These are phyloP conservation scores for Heliocidaris tuberculata DNA, from an alignment of 35 echinoderm and acorn worm species.

Conservation along the genomic window DNA sequence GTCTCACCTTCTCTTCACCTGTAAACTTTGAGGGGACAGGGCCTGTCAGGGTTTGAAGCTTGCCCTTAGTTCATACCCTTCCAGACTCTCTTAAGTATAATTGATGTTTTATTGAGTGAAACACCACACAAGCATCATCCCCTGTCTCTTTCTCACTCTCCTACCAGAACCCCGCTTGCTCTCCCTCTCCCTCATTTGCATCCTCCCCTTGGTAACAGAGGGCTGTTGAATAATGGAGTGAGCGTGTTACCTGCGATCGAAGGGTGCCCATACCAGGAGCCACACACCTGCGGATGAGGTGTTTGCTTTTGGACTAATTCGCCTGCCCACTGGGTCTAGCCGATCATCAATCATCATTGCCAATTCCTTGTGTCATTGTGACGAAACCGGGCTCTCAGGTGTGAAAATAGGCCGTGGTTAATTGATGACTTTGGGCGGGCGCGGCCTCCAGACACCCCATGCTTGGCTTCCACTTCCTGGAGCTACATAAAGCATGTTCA, in stretches of 20 bases:
- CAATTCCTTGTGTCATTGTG: constrained; percentile 41
- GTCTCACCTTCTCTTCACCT: constrained; percentile 18
- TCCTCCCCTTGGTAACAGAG: constrained; percentile 14
- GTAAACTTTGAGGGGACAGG: constrained; percentile 1
- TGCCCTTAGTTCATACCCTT: background rate
- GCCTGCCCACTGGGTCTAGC: constrained; percentile 5
- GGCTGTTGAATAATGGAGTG: constrained; percentile 35
- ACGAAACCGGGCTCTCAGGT: constrained; percentile 34
- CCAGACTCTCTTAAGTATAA: background rate
- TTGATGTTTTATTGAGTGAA: constrained; percentile 45
- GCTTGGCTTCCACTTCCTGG: constrained; percentile 14
- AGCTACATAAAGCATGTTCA: background rate
- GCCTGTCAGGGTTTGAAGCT: background rate
- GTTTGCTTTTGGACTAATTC: constrained; percentile 36
- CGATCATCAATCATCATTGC: constrained; percentile 42
- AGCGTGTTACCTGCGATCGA: background rate
- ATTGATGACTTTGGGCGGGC: constrained; percentile 20
- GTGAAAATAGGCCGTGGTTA: constrained; percentile 42
- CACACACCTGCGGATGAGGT: constrained; percentile 34
- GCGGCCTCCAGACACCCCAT: background rate
- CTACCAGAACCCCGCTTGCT: background rate
- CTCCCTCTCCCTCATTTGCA: background rate
- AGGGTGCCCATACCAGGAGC: background rate
- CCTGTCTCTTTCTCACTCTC: background rate
- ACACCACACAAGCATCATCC: background rate